Base-by-base conservation (phyloP, 2,113 vertebrate genomes). In the Seriola rivoliana region DNA sequence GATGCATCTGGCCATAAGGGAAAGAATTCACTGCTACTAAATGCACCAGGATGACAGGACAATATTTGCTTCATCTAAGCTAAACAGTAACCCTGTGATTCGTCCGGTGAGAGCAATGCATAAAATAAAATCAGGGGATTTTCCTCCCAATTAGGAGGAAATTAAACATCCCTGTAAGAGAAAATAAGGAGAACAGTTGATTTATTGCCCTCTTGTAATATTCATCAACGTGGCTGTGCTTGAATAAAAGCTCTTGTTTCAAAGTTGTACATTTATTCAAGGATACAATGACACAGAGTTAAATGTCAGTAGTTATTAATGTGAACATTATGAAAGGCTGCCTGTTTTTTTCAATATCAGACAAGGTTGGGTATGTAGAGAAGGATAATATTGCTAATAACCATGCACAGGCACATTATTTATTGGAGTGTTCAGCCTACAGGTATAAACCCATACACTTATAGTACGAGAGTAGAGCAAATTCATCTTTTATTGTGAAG, bases 141-240 rank as follows among this genome's bases (percentile, higher is more conserved):
- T 72, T 55, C 42, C n/a, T 42, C 55, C 67, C 46, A 79, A 88
- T 78, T 80, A 62, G 23, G 7, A 5, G 16, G 13, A 72, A 83
- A 74, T 83, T 65, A 83, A 72, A 71, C 13, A 54, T n/a, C n/a
- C 16, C 4, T 63, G 16, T 6, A 50, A 54, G 59, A 70, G n/a
- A 78, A 78, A 83, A 83, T 23, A 59, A 59, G 69, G 8, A 34
- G 29, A 73, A 66, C 13, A 7, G 19, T 42, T 85, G 71, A 81
- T 85, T 83, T 71, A 80, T 77, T 85, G 55, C 52, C 7, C 66
- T 86, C 21, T 79, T 85, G 81, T 71, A 88, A 86, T 78, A 89
- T 89, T 81, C 69, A 92, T 89, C 65, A 75, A 34, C 25, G 69
- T n/a, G 19, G 55, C 54, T 81, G 72, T 68, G 70, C 34, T 62